Conservation (phyloP, 2,113 vertebrate genomes). For the rat (Rattus norvegicus) region GRCr8 NC_086032.1:100297501-100298000, state of each 20-base stretch:
- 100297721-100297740: constrained; percentile 64
- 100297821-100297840: constrained; percentile 62
- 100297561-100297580: constrained; percentile 36
- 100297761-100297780: constrained; percentile 51
- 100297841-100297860: constrained; percentile 48
- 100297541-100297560: constrained; percentile 27
- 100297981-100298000: neutral
- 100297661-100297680: constrained; percentile 55
- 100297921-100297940: constrained; percentile 45
- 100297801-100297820: constrained; percentile 62
- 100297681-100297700: constrained; percentile 47
- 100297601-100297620: constrained; percentile 54
- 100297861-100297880: constrained; percentile 52
- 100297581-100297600: neutral
- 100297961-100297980: constrained; percentile 40
- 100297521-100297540: constrained; percentile 47
- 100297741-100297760: constrained; percentile 48
- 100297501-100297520: constrained; percentile 37
- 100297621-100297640: constrained; percentile 20
- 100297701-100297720: constrained; percentile 51
- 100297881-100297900: constrained; percentile 60
- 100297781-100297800: constrained; percentile 61
- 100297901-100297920: constrained; percentile 54
- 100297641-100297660: constrained; percentile 23
- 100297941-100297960: constrained; percentile 47